Conservation (phyloP, 2,113 vertebrate species). For the Synodontis membranacea region DNA sequence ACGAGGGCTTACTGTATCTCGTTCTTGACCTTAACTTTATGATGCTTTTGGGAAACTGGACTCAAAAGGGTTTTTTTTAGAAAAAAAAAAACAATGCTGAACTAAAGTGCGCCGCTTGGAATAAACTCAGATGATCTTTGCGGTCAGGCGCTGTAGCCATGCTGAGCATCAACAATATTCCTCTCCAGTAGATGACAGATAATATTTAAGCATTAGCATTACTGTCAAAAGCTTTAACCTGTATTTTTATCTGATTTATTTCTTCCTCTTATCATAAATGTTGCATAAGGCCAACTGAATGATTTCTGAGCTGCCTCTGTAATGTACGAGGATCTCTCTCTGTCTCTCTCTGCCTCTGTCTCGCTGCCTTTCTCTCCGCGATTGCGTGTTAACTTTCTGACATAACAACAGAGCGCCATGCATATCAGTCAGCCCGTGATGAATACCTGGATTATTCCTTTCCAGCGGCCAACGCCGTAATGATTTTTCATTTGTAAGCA, state of each 20-base stretch:
- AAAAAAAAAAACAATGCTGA: not conserved
- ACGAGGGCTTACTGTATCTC: no score
- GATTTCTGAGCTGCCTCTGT: not conserved
- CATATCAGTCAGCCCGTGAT: constrained; percentile 34
- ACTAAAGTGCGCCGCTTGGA: not conserved
- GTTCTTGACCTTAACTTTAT: no score
- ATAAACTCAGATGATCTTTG: constrained; percentile 6
- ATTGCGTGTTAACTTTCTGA: constrained; percentile 11
- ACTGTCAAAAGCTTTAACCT: not conserved
- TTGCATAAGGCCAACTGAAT: constrained; percentile 1
- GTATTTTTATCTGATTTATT: constrained; percentile 22
- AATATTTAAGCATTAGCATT: not conserved
- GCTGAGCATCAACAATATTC: constrained; percentile 7
- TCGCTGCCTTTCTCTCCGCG: constrained; percentile 7
- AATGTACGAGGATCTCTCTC: not conserved
- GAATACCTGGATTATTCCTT: constrained; percentile 45
- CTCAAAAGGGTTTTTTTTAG: not conserved
- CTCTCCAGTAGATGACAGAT: constrained; percentile 27
- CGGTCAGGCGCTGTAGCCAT: not conserved
- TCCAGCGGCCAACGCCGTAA: constrained; percentile 46
- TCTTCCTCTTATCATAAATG: constrained; percentile 20
- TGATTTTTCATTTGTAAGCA: constrained; percentile 54
- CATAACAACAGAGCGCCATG: constrained; percentile 12
- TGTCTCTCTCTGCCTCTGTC: not conserved
- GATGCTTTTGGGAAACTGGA: not conserved